Evolutionary conservation across 2,797 vertebrate genomes (phyloP), one percentile per base, ranked within the genome.

Genomic region (Spondyliosoma cantharus): DNA sequence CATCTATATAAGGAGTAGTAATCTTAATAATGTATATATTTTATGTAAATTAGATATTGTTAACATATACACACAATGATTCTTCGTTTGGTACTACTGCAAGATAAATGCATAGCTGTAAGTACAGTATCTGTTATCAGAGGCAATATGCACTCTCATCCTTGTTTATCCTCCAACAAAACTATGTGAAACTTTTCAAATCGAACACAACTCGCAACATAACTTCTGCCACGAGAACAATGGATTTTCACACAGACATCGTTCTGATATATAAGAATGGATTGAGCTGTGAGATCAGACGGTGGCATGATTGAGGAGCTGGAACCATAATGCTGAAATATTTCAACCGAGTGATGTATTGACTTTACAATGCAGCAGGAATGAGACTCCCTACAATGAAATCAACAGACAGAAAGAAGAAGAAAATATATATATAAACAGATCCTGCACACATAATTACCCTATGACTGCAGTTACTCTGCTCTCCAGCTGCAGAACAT

Each of bases 291-390:
- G 43, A 25, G 37, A 78, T 62, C 32, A 57, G 75, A 79, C 22
- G 22, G n/a, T 27, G 62, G 27, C 24, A 27, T 54, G 69, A 66
- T 9, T 25, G 73, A 66, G 25, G 12, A 45, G 64, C 48, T 70
- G 46, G 32, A 71, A 49, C 37, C 22, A 53, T 46, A 54, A 45
- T 2, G 5, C 24, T 65, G 56, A 71, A 80, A 74, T 59, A 71
- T 74, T 80, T 80, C 19, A 62, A 49, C 14, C 7, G 20, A 58
- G 52, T 52, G 46, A 72, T 32, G 49, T 32, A 66, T 61, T 60
- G 61, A 62, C 66, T 29, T n/a, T 16, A n/a, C 22, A 45, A 3
- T 14, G 9, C 12, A 54, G 22, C 54, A 70, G 43, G 29, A 71
- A 19, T 17, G 20, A 32, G 22, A 32, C 43, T 46, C 13, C 2